phyloP scores from a whole-genome alignment of 1,140 invertebrate genomes.

The Zaprionus taronus region DNA sequence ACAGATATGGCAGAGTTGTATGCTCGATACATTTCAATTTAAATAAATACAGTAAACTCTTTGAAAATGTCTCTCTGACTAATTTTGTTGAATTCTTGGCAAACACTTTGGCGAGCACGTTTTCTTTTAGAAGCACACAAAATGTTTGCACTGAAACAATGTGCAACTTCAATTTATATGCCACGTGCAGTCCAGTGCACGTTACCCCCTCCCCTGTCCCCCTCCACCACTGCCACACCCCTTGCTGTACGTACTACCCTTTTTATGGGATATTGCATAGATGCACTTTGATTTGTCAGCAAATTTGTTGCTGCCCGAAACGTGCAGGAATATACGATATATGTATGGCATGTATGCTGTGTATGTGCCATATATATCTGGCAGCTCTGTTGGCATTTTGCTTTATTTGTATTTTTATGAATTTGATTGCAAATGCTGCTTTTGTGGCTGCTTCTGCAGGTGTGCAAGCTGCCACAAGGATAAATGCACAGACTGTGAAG shows the following conservation, averaged over 20 bases:
- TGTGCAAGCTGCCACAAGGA: constrained; percentile 3
- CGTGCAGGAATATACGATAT: constrained; percentile 2
- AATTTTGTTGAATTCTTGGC: not conserved
- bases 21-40: not conserved
- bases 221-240: not conserved
- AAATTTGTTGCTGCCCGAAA: constrained; percentile 10
- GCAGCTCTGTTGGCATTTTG: constrained; percentile 2
- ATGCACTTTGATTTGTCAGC: constrained; percentile 36
- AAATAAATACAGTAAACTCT: not conserved
- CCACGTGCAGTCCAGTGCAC: not conserved
- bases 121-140: constrained; percentile 13
- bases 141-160: constrained; percentile 7
- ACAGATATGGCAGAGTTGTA: not conserved
- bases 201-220: not conserved
- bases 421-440: constrained; percentile 8
- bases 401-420: constrained; percentile 14
- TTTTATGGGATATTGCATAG: constrained; percentile 21
- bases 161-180: constrained; percentile 10
- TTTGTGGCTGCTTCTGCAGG: not conserved
- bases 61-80: not conserved
- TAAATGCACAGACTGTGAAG: not conserved
- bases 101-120: constrained; percentile 8
- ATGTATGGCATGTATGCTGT: not conserved
- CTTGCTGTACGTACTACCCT: not conserved
- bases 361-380: not conserved